A percentile compares a stretch with the other conserved stretches of the same genome.
Evolutionary conservation across 2,113 vertebrate species (phyloP).

Genomic region (Corythaixoides concolor): DNA sequence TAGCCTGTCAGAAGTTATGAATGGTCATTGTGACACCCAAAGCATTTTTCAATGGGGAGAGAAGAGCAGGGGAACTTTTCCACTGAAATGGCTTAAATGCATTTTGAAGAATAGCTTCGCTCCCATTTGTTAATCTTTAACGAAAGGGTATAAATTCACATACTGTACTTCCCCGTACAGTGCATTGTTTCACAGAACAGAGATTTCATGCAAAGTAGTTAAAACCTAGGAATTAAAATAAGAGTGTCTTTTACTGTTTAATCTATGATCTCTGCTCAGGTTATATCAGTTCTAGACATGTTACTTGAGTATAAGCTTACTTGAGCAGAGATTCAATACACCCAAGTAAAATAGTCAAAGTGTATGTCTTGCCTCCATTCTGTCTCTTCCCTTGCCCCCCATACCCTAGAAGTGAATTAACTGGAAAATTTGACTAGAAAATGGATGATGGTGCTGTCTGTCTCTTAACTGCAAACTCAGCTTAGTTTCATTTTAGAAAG

Average conservation of each 20-base stretch:
- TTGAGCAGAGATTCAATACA: not conserved
- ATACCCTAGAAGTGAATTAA: not conserved
- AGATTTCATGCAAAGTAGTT: not conserved
- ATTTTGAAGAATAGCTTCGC: not conserved
- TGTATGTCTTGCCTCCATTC: not conserved
- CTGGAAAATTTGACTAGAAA: not conserved
- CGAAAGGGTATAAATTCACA: not conserved
- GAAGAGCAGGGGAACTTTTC: not conserved
- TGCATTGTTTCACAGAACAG: not conserved
- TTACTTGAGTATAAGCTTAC: not conserved
- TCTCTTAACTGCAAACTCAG: not conserved
- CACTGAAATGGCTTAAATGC: not conserved
- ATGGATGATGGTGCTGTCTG: not conserved
- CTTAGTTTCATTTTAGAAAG: not conserved
- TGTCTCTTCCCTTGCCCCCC: not conserved
- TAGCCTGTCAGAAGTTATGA: slow-evolving; percentile 29
- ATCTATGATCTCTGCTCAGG: not conserved
- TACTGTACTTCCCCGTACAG: not conserved
- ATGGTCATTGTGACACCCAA: not conserved
- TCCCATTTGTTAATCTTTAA: not conserved
- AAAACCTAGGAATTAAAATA: not conserved
- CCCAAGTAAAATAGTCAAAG: not conserved
- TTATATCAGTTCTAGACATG: not conserved
- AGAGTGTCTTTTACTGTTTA: not conserved
- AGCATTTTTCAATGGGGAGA: not conserved